Percentiles rank a stretch among this genome's conserved stretches.
phyloP scores from a whole-genome alignment of 2,888 invertebrate species.

The Disparrhopalites patrizii region DNA sequence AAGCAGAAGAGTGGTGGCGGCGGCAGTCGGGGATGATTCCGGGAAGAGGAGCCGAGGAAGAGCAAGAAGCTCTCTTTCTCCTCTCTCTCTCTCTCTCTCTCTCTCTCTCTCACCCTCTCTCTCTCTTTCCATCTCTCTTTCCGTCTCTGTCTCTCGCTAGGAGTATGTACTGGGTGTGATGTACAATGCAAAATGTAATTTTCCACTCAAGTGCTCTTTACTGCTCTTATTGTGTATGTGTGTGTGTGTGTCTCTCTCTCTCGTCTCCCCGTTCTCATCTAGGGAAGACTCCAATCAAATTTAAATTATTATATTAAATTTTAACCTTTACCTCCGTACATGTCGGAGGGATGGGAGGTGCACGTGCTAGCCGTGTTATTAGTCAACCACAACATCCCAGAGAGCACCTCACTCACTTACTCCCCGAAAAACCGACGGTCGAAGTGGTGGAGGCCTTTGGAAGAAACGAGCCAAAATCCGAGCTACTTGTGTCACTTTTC shows the following conservation, averaged over 20 bases:
- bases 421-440: no score
- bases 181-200: constrained; percentile 25
- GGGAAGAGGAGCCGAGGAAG: background rate
- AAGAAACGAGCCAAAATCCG: no score
- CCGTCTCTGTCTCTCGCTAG: background rate
- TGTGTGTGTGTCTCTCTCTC: no score
- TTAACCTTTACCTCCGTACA: no score
- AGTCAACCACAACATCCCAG: constrained; percentile 22
- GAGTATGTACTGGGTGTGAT: constrained; percentile 8
- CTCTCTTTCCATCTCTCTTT: no score
- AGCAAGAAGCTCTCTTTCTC: background rate
- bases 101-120: no score
- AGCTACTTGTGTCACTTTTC: no score
- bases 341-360: no score
- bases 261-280: constrained; percentile 15
- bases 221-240: constrained; percentile 27
- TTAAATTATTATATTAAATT: constrained; percentile 27
- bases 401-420: no score
- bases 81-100: background rate
- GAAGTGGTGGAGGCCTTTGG: no score
- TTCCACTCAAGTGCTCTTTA: constrained; percentile 28
- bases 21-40: background rate
- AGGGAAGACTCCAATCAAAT: constrained; percentile 28
- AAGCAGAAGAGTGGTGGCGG: no score
- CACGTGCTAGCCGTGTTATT: background rate